Conservation (phyloP, 2,113 vertebrate species). For the Origma solitaria region DNA sequence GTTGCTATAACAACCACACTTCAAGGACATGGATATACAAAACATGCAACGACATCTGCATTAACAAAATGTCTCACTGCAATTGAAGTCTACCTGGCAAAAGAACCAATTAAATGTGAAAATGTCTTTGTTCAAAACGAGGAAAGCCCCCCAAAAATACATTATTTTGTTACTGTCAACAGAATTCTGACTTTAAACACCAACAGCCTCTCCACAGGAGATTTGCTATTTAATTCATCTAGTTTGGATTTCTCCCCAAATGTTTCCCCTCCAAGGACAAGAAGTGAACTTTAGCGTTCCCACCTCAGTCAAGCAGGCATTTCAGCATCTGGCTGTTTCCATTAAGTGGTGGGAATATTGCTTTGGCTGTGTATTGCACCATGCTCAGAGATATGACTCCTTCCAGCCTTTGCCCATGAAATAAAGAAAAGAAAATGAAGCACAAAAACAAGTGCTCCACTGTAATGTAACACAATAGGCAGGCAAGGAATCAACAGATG, state of each 20-base stretch:
- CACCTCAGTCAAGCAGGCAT: neutral
- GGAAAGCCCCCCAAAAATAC: neutral
- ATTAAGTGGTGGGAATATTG: neutral
- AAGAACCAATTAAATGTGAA: neutral
- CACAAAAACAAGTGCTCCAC: neutral
- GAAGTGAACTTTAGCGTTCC: neutral
- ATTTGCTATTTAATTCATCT: neutral
- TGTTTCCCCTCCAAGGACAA: neutral
- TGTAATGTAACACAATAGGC: neutral
- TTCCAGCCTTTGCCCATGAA: neutral
- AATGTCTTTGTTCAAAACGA: neutral
- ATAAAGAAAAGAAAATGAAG: neutral
- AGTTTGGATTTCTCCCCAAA: neutral
- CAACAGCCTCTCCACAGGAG: neutral
- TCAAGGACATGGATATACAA: slow-evolving; percentile 41
- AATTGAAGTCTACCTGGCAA: neutral
- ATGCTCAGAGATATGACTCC: neutral
- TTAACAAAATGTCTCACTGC: slow-evolving; percentile 8
- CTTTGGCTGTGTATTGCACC: neutral
- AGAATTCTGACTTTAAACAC: neutral
- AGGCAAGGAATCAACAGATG: neutral
- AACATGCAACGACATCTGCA: neutral
- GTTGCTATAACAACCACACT: slow-evolving; percentile 67
- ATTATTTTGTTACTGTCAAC: neutral
- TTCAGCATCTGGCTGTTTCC: neutral